Percentiles rank a stretch among this genome's conserved stretches.
Evolutionary conservation across 2,888 invertebrate species (phyloP).

Genomic region (Melanostoma mellinum): DNA sequence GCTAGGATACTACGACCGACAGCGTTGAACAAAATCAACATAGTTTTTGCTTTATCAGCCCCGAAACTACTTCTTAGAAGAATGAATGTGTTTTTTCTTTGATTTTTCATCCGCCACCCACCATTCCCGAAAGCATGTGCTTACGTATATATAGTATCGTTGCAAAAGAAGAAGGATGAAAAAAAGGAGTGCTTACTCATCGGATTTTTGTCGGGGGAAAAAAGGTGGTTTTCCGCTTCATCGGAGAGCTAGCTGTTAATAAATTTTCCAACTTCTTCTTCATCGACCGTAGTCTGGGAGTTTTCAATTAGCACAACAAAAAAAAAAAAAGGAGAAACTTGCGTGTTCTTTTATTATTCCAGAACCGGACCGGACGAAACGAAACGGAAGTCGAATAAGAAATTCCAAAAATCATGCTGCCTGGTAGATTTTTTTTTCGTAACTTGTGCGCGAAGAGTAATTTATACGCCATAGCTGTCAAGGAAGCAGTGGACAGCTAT

Average conservation of each 20-base stretch:
- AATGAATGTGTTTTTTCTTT: no score
- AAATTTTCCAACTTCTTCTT: conserved; percentile 55
- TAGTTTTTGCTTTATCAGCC: background rate
- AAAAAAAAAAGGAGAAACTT: conserved; percentile 20
- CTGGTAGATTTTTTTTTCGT: conserved; percentile 13
- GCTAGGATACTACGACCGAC: no score
- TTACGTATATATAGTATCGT: conserved; percentile 3
- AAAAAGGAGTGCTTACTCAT: conserved; percentile 43
- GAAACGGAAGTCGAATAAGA: conserved; percentile 37
- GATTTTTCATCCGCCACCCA: background rate
- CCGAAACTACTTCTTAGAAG: background rate
- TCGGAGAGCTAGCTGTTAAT: conserved; percentile 50
- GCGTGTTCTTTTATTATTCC: conserved; percentile 46
- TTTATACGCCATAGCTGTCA: conserved; percentile 12
- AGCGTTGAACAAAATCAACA: no score
- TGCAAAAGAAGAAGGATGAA: background rate
- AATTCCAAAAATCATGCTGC: conserved; percentile 49
- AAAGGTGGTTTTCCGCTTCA: conserved; percentile 52
- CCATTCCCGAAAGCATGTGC: background rate
- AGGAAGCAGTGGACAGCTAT: conserved; percentile 10
- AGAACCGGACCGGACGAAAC: conserved; percentile 18
- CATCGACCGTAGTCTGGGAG: conserved; percentile 18
- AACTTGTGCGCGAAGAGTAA: background rate
- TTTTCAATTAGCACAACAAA: conserved; percentile 53
- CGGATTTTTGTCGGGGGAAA: conserved; percentile 39